Base-by-base conservation (phyloP, 2,113 vertebrate genomes). In the Neotoma lepida region DNA sequence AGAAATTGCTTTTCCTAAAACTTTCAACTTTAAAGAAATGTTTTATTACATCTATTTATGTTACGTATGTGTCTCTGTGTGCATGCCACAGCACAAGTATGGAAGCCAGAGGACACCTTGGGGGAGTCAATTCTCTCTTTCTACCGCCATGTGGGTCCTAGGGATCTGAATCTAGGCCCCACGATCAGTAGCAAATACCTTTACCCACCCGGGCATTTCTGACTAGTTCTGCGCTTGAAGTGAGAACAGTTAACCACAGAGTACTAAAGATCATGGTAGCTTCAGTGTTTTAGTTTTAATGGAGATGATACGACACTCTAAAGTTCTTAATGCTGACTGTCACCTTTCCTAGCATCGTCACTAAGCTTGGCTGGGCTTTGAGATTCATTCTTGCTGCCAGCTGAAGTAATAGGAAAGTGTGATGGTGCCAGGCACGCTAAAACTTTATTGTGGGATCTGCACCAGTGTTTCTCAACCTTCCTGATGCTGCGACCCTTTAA, bases 1-100 rank as follows among this genome's bases (percentile, higher is more conserved):
- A 94, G 66, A 94, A 96, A 71, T 54, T 76, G 35, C 64, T 84
- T 94, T 94, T 90, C 89, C 51, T 93, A 88, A 88, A 94, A 85
- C 35, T 94, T 73, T 91, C 35, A 3, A 49, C 22, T 41, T 63
- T 54, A 89, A 86, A 68, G 18, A 28, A 15, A n/a, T 39, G 26
- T 41, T 33, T 26, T 84, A 90, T 49, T 35, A 8, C 44, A 49
- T 66, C 20, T 84, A 61, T 63, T 41, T 33, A 63, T 84, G 39
- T 33, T 46, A 20, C 4, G 0, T 35, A 41, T 85, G n/a, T 44
- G 39, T 33, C 13, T 49, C 3, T 85, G 6, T 64, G 58, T 66
- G 61, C 9, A 49, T 13, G 61, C 28, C 41, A 64, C 61, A 85
- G n/a, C 35, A 14, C 35, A 14, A 0, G 3, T 82, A 28, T 28